Evolutionary conservation across 1,140 invertebrate species (phyloP), one percentile per base, ranked within the genome.

Genomic region (Zaprionus inermis): DNA sequence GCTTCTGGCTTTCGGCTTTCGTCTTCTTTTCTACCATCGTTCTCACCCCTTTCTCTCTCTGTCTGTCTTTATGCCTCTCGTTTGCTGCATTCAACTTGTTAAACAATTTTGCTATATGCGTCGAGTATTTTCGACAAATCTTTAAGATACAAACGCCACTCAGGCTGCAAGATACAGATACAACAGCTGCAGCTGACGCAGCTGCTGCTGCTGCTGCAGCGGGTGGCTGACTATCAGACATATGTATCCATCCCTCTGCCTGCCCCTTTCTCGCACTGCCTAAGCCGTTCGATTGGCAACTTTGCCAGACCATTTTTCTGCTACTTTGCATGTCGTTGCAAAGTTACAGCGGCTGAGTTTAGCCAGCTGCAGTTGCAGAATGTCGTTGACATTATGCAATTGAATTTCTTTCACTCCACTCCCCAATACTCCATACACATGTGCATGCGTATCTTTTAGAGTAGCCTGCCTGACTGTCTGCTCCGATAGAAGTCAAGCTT

Each of bases 241-340:
- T 32, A 32, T 32, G 30, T 10, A 32, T 32, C 30, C 46, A 49
- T 72, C 74, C 67, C 20, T 18, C 30, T 46, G 12, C 51, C 51
- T n/a, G 30, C 2, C 36, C 52, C 28, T 28, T 32, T 11, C 32
- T 54, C 14, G 46, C 36, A 49, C 44, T 28, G 36, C 9, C n/a
- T n/a, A n/a, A n/a, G n/a, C 30, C 56, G 60, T 72, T 75, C 66
- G 75, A 56, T 80, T 83, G 69, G 79, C 72, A 83, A 83, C 72
- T 88, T 88, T 78, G 70, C 79, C 79, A 88, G 84, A 88, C 83
- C 75, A 88, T 88, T 88, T 89, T 88, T 88, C 84, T 88, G 83
- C 79, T 86, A 78, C 84, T 88, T 88, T 88, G 84, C 83, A 88
- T 89, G 77, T 78, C 82, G 79, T 67, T 79, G 78, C 78, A 72